phyloP scores from a whole-genome alignment of 1,140 invertebrate species.

The Drosophila nikananu region DNA sequence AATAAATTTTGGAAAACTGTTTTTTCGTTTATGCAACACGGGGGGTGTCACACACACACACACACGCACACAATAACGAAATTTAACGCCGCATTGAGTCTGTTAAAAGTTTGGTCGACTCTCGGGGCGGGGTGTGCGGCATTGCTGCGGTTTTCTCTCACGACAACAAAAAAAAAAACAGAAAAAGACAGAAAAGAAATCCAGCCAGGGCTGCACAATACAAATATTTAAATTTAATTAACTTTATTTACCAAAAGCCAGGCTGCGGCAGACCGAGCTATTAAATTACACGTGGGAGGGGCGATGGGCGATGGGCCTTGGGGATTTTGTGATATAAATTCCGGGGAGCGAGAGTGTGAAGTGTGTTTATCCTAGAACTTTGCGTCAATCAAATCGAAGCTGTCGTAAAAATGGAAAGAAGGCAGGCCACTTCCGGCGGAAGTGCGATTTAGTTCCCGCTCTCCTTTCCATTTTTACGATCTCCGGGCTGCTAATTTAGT shows the following conservation, averaged over 20 bases:
- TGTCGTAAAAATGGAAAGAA: constrained; percentile 36
- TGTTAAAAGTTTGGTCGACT: constrained; percentile 15
- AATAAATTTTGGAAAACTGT: constrained; percentile 70
- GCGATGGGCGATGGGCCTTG: constrained; percentile 1
- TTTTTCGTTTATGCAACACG: constrained; percentile 53
- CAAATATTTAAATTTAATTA: constrained; percentile 84
- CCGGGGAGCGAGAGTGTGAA: constrained; percentile 7
- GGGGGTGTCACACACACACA: constrained; percentile 19
- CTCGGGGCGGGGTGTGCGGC: neutral
- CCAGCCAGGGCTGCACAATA: constrained; percentile 46
- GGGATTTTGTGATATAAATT: constrained; percentile 10
- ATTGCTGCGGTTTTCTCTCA: constrained; percentile 42
- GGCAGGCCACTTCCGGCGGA: constrained; percentile 34
- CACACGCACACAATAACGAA: constrained; percentile 39
- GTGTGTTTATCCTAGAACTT: constrained; percentile 73
- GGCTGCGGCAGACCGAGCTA: constrained; percentile 54
- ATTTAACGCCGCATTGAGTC: constrained; percentile 68
- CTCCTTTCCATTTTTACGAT: constrained; percentile 52
- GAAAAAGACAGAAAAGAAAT: constrained; percentile 10
- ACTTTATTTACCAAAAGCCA: constrained; percentile 75
- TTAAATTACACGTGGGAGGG: constrained; percentile 54
- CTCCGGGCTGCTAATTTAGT: constrained; percentile 69
- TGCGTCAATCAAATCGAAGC: constrained; percentile 79
- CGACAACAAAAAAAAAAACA: neutral
- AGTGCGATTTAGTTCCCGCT: constrained; percentile 39